Evolutionary conservation across 2,888 invertebrate species (phyloP), one percentile per base, ranked within the genome.

Genomic region (Mesochorus sp.): DNA sequence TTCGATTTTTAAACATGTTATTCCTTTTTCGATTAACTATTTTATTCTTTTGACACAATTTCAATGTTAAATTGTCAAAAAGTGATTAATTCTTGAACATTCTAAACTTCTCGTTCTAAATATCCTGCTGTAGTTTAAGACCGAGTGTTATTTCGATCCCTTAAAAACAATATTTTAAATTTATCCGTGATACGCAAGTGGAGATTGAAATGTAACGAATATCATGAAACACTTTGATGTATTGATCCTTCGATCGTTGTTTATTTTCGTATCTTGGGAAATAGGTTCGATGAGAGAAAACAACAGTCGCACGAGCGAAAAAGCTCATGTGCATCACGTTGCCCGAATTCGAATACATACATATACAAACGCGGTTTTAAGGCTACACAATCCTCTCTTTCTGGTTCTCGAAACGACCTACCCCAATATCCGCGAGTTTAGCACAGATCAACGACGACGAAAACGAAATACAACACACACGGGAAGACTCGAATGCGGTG

Each of bases 351-450:
- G 44, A 37, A 62, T 53, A n/a, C n/a, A n/a, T n/a, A n/a, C n/a
- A n/a, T n/a, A n/a, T n/a, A n/a, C n/a, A 66, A 53, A 28, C 53
- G 47, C n/a, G 47, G 55, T 37, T 57, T 59, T 31, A 14, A 12
- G 37, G 59, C 34, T 28, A 49, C 49, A 64, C 49, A 49, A 59
- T 70, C 12, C 12, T 31, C 5, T 57, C 51, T 67, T 62, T 37
- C 59, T 44, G 57, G 10, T 62, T 57, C 31, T 21, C 55, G 72
- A 61, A 42, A 14, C 55, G 71, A 77, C 77, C 77, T 77, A 73
- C 73, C 77, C 62, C 73, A 77, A 72, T 77, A 51, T 64, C 61
- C 59, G 31, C 44, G 67, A 37, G 59, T 66, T 64, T 61, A 26
- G 47, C 39, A 8, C 37, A 17, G 59, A 77, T 26, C 37, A 66